Conservation (phyloP, 2,888 invertebrate genomes). For the Hofmannophila pseudospretella region DNA sequence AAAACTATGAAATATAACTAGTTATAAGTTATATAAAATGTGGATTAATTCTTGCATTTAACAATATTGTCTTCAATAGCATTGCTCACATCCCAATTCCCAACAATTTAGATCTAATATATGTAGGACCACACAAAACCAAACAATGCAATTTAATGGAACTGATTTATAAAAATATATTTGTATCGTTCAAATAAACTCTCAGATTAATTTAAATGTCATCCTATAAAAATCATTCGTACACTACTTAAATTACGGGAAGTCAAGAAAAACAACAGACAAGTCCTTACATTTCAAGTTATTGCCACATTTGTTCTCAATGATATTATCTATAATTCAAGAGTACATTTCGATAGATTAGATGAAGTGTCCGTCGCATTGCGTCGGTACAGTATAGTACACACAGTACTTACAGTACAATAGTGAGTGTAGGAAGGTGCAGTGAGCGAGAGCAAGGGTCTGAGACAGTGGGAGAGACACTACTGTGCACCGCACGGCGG, state of each 20-base stretch:
- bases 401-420: too few relatives aligned
- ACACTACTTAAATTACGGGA: conserved; percentile 1
- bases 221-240: background rate
- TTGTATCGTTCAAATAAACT: background rate
- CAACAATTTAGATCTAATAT: conserved; percentile 37
- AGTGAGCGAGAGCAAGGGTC: conserved; percentile 35
- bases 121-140: conserved; percentile 16
- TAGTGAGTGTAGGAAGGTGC: conserved; percentile 44
- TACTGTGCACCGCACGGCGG: conserved; percentile 26
- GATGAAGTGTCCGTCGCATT: conserved; percentile 11
- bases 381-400: too few relatives aligned
- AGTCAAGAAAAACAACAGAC: conserved; percentile 1
- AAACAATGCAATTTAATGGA: conserved; percentile 7
- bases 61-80: conserved; percentile 75
- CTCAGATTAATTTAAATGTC: background rate
- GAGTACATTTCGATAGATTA: conserved; percentile 4
- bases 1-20: conserved; percentile 49
- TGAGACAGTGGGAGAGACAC: conserved; percentile 41
- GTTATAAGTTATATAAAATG: conserved; percentile 60
- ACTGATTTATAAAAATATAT: background rate
- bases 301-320: conserved; percentile 40
- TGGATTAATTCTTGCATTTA: conserved; percentile 67
- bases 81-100: conserved; percentile 54
- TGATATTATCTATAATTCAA: conserved; percentile 25
- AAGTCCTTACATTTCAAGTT: conserved; percentile 30